Base-by-base conservation (phyloP, 2,113 vertebrate species). In the Lonchura striata region DNA sequence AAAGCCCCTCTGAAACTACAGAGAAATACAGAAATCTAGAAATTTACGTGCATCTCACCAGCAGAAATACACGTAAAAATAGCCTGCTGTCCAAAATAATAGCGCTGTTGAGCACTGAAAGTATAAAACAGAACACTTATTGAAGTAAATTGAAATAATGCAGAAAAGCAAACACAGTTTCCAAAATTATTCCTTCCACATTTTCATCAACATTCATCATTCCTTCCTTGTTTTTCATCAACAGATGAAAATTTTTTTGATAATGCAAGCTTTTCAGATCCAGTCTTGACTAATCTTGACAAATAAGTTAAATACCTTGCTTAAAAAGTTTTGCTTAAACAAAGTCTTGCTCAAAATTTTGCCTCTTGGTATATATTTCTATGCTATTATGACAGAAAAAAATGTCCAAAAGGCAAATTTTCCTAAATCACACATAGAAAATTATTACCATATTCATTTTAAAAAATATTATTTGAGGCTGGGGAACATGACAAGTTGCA, bases 181-280 rank as follows among this genome's bases (percentile, higher is more conserved):
- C 33, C 27, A 53, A 53, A 80, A 72, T 81, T 22, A 46, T 25
- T 68, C 10, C 11, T 66, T 86, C 52, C n/a, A 70, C 5, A 8
- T 11, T n/a, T 19, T 18, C 24, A 86, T 1, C 1, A 47, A 8
- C 10, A 31, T 19, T 18, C 24, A 86, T 1, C 1, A 47, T 24
- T 91, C 20, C 54, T 59, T 42, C 25, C 20, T 54, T 19, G 8
- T 15, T 63, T 70, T 70, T 52, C 14, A 78, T 6, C 30, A 78
- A 37, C 2, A 59, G 11, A 53, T 85, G 2, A 17, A 9, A 0
- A 6, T 35, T 31, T 27, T 89, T n/a, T 24, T 1, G 57, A 42
- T 37, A n/a, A 66, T 24, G 7, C 6, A 54, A 12, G 4, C 2
- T 49, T 72, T 77, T 91, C 60, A 72, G 27, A n/a, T 44, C 86